A percentile compares a stretch with the other conserved stretches of the same genome.
Evolutionary conservation across 2,113 vertebrate genomes (phyloP).

Genomic region (Leptosomus discolor): DNA sequence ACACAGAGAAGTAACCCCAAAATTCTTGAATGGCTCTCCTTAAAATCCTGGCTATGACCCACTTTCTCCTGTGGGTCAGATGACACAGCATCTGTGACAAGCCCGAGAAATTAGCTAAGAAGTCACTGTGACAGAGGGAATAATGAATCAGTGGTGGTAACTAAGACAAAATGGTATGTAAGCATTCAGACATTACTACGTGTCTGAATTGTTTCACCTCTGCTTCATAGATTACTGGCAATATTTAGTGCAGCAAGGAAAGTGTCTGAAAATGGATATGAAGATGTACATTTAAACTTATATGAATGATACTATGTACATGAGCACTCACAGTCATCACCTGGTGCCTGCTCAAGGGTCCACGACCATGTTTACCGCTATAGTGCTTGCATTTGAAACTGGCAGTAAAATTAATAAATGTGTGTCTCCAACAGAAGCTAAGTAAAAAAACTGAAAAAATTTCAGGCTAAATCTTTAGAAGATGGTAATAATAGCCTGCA

Average conservation of each 20-base stretch:
- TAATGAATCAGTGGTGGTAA: neutral
- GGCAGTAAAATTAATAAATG: neutral
- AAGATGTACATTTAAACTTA: neutral
- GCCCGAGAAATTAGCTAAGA: neutral
- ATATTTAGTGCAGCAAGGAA: neutral
- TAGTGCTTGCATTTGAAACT: neutral
- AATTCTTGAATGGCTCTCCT: neutral
- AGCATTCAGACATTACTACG: neutral
- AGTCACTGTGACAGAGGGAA: neutral
- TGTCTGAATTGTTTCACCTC: neutral
- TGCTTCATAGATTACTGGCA: neutral
- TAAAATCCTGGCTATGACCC: neutral
- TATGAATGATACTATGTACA: rapidly evolving
- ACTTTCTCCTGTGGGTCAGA: neutral
- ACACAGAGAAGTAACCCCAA: neutral
- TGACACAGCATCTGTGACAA: neutral
- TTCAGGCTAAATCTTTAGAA: conserved; percentile 5
- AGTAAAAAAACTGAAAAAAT: neutral
- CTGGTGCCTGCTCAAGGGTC: neutral
- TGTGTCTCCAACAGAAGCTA: neutral
- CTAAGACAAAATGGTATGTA: neutral
- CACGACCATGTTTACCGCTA: neutral
- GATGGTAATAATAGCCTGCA: neutral
- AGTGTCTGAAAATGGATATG: neutral
- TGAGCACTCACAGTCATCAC: neutral